These are phyloP conservation scores for Heliconius himera DNA, from an alignment of 1,140 invertebrate genomes.

Conservation along the genomic window DNA sequence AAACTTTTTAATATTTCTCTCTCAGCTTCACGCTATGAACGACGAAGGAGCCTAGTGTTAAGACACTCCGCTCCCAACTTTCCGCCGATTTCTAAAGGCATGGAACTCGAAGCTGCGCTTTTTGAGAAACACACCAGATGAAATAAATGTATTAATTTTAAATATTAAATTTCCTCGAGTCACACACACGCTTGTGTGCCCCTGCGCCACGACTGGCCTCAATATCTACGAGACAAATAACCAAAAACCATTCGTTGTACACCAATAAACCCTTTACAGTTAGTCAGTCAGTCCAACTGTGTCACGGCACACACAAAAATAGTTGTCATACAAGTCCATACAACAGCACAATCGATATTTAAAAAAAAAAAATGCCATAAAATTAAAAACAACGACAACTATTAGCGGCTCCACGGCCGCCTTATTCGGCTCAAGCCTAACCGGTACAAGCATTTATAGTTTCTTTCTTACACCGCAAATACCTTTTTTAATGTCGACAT, in stretches of 20 bases:
- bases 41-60: no score
- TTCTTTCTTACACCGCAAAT: conserved; percentile 44
- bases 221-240: neutral
- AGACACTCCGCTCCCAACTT: no score
- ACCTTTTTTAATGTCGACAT: conserved; percentile 42
- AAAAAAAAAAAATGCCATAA: conserved; percentile 15
- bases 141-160: no score
- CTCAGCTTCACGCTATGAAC: no score
- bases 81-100: no score
- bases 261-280: neutral
- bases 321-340: neutral
- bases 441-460: conserved; percentile 43
- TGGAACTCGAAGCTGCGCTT: no score
- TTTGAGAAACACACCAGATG: no score
- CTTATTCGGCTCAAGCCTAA: conserved; percentile 37
- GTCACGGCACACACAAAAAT: neutral
- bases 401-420: conserved; percentile 27
- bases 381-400: conserved; percentile 19
- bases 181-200: no score
- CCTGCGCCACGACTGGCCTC: no score
- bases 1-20: no score
- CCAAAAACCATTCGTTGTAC: neutral
- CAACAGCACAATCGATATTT: conserved; percentile 24
- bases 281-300: neutral
- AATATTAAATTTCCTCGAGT: no score